Evolutionary conservation across 2,888 invertebrate species (phyloP), one percentile per base, ranked within the genome.

Genomic region (Mantis religiosa): DNA sequence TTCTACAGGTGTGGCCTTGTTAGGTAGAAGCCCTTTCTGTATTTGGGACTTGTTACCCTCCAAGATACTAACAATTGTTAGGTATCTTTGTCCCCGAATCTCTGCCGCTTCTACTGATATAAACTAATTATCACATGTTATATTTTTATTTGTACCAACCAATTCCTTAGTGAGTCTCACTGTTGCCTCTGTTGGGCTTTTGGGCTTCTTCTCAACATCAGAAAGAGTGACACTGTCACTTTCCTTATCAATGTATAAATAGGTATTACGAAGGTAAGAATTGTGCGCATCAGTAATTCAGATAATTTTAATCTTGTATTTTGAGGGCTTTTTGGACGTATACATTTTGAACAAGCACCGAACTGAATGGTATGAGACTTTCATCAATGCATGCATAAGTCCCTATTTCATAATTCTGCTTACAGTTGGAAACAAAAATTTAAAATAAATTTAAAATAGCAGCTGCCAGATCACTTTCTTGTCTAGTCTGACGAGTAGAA

Each of bases 61-160:
- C 41, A 91, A 47, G 15, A 91, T 91, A 25, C 91, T 91, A 15
- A 91, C 91, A 86, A 88, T 89, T 25, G 91, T 91, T n/a, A 91
- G 85, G 9, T 90, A 89, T 84, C 83, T 91, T 88, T 89, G 83
- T 82, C 84, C 89, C 85, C 90, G 90, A 27, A 89, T 84, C n/a
- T 89, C 85, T 27, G 90, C 91, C 82, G 91, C 83, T 87, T 91
- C 90, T 15, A 91, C 28, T 30, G 90, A 91, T 27, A 87, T 81
- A 90, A 91, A 92, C 91, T 90, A 92, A 88, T 91, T 92, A 89
- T 91, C 91, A 0, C 90, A 90, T 8, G 92, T 92, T 27, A 92
- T 87, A 89, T 91, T 92, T 84, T 91, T 88, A 82, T 91, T 91
- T n/a, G 90, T 89, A 81, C 87, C 87, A 41, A 28, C 81, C 28